Conservation (phyloP, 2,113 vertebrate genomes). For the Ceratotherium simum region DNA sequence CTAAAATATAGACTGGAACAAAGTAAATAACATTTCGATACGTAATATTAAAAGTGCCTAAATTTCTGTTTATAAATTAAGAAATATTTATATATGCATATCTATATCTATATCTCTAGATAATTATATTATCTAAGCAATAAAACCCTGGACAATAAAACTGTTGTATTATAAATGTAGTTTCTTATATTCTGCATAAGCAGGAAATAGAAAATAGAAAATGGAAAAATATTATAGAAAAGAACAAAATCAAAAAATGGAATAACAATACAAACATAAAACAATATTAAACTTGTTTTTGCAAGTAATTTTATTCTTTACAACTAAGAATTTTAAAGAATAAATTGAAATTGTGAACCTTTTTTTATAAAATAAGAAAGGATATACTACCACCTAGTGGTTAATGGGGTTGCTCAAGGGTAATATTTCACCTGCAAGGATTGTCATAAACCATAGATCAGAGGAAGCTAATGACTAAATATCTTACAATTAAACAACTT, state of each 20-base stretch:
- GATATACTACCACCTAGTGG: constrained; percentile 80
- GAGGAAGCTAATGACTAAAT: background rate
- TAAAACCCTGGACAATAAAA: background rate
- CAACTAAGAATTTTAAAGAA: constrained; percentile 14
- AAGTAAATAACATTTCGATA: background rate
- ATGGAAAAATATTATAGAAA: background rate
- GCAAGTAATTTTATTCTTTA: background rate
- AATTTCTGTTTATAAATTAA: background rate
- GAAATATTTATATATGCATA: background rate
- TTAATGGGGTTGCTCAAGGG: background rate
- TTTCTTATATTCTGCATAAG: background rate
- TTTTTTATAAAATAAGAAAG: constrained; percentile 65
- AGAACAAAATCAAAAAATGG: background rate
- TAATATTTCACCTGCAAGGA: background rate
- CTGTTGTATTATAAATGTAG: background rate
- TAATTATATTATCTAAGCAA: background rate
- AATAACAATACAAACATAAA: background rate
- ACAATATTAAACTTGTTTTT: background rate
- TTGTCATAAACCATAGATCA: background rate
- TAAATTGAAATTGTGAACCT: background rate
- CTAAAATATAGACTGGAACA: background rate
- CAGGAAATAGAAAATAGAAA: background rate
- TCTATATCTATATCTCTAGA: background rate
- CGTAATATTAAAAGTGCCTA: background rate
- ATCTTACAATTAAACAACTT: background rate